Conservation (phyloP, 2,888 invertebrate species). For the Bellardia bayeri region DNA sequence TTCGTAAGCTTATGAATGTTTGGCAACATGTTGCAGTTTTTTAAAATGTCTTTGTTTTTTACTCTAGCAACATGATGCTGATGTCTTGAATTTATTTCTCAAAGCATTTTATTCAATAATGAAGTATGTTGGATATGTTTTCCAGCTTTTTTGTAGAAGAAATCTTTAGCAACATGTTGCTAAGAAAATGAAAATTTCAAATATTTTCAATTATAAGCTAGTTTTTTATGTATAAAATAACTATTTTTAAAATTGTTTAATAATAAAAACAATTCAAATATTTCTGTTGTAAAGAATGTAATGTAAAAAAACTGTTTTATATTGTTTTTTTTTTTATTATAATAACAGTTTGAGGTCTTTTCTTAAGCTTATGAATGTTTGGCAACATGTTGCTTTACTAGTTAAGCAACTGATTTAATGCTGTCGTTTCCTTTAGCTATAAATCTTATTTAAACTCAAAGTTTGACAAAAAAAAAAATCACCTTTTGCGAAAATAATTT, state of each 20-base stretch:
- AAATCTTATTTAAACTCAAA: conserved; percentile 39
- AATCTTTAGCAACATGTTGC: background rate
- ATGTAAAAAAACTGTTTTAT: too few species aligned
- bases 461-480: background rate
- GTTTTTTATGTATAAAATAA: too few species aligned
- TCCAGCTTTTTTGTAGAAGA: background rate
- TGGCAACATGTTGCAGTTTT: too few species aligned
- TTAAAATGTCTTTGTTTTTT: too few species aligned
- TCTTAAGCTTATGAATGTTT: background rate
- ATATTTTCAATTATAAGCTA: background rate
- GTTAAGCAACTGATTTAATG: background rate
- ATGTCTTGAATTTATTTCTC: background rate
- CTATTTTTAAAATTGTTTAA: too few species aligned
- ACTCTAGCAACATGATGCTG: too few species aligned
- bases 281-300: too few species aligned
- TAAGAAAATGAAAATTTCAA: background rate
- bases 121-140: background rate
- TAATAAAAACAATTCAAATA: too few species aligned
- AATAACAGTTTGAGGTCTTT: too few species aligned
- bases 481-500: conserved; percentile 42
- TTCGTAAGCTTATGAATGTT: too few species aligned
- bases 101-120: background rate
- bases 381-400: conserved; percentile 50
- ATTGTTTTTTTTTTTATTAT: too few species aligned
- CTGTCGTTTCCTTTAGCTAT: conserved; percentile 15